Conservation (phyloP, 2,113 vertebrate genomes). For the Aspidoscelis tigris region DNA sequence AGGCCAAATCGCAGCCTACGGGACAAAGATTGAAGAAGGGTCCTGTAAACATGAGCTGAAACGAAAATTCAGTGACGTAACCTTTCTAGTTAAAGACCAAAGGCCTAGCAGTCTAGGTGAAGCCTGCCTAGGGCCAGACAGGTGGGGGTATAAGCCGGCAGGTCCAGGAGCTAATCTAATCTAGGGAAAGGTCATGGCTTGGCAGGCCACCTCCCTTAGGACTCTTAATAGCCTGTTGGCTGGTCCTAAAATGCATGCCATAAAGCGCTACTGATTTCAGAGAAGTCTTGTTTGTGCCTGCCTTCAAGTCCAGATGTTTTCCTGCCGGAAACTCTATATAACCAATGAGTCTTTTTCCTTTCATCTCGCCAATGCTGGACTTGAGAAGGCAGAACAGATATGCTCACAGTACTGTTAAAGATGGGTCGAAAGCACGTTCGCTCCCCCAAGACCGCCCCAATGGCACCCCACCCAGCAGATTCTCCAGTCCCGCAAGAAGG, state of each 20-base stretch:
- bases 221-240: not conserved
- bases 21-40: not conserved
- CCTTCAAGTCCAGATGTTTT: not conserved
- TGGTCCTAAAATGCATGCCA: not conserved
- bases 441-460: not conserved
- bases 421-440: constrained; percentile 4
- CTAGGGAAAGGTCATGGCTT: not conserved
- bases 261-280: not conserved
- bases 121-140: not conserved
- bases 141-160: not conserved
- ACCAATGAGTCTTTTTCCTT: not conserved
- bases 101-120: not conserved
- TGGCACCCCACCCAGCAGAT: not conserved
- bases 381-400: not conserved
- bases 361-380: not conserved
- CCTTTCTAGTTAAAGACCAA: not conserved
- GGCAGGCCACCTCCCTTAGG: not conserved
- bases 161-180: not conserved
- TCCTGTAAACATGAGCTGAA: not conserved
- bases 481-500: not conserved
- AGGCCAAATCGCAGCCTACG: not conserved
- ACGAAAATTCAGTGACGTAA: not conserved
- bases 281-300: not conserved
- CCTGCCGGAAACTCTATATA: accelerated
- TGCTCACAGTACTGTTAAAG: not conserved